Evolutionary conservation across 1,140 invertebrate species (phyloP), one percentile per base, ranked within the genome.

Genomic region (Drosophila pachea): DNA sequence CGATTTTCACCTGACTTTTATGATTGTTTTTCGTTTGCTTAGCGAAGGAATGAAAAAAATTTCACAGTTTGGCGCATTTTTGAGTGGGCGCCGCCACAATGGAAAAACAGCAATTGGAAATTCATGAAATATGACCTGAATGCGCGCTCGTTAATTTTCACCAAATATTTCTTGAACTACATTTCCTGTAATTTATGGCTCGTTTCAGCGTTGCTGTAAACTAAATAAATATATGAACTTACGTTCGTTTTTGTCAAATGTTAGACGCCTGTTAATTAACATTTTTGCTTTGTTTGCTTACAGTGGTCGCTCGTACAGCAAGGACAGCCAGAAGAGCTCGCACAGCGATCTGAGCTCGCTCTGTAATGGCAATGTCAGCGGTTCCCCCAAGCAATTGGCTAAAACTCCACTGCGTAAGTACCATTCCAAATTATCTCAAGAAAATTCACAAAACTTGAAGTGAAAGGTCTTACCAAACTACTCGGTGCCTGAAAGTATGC

Each of bases 291-390:
- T 3, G 49, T 16, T 35, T n/a, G 1, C 22, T 81, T 88, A 40
- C 83, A 89, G 88, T 64, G 87, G 87, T 50, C 88, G 84, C 59
- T 87, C 88, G 9, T 89, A 87, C 50, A 89, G 86, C 63, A 89
- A 89, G 73, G 88, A 89, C 65, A 88, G 79, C 68, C 88, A 89
- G 60, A 88, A 89, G 68, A 89, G 88, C 60, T 89, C 88, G n/a
- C 83, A 89, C 52, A 89, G 79, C 49, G 89, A 89, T 63, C 60
- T 89, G 33, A 89, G 86, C 54, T 62, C 88, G 31, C 47, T 74
- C 49, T 74, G 73, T 42, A 86, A 70, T 48, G 55, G 42, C 38
- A 74, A 33, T 33, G 43, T 48, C 36, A 55, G 71, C 65, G 84
- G 84, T 54, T 89, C 77, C n/a, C 76, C 87, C 2, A 88, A 89